Evolutionary conservation across 2,797 vertebrate genomes (phyloP).

Genomic region (Eulemur mongoz): DNA sequence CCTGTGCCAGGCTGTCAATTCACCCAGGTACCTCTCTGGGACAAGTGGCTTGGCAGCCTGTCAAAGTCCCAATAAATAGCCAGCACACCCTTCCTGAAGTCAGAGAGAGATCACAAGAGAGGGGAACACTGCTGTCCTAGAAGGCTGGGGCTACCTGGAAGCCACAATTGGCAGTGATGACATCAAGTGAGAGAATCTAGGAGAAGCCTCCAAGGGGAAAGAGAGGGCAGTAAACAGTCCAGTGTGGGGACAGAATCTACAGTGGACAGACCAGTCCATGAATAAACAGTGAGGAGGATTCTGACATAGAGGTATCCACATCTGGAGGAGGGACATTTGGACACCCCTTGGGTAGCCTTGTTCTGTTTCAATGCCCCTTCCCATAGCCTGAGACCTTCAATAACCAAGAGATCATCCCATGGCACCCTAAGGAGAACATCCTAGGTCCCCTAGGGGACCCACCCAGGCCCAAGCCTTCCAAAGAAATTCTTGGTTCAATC

Average conservation of each 20-base stretch:
- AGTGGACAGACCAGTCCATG: not conserved
- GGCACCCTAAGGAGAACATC: not conserved
- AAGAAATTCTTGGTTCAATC: slow-evolving; percentile 15
- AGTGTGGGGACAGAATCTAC: not conserved
- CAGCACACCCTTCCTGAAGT: slow-evolving; percentile 8
- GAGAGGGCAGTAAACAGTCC: not conserved
- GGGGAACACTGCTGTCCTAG: not conserved
- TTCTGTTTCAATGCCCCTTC: not conserved
- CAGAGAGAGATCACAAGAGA: not conserved
- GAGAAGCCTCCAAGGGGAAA: not conserved
- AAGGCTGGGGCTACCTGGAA: slow-evolving; percentile 10
- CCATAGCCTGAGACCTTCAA: not conserved
- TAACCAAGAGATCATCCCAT: not conserved
- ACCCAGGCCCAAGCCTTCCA: not conserved
- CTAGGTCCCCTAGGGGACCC: not conserved
- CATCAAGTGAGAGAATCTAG: not conserved
- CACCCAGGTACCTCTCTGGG: slow-evolving; percentile 57
- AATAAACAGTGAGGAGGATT: not conserved
- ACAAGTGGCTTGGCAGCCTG: slow-evolving; percentile 55
- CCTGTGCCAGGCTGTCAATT: slow-evolving; percentile 54
- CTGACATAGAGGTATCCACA: not conserved
- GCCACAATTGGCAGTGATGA: not conserved
- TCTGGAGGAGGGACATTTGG: not conserved
- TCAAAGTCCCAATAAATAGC: slow-evolving; percentile 51
- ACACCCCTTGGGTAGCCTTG: not conserved